Conservation (phyloP, 2,888 invertebrate species). For the Allolobophora icterica region DNA sequence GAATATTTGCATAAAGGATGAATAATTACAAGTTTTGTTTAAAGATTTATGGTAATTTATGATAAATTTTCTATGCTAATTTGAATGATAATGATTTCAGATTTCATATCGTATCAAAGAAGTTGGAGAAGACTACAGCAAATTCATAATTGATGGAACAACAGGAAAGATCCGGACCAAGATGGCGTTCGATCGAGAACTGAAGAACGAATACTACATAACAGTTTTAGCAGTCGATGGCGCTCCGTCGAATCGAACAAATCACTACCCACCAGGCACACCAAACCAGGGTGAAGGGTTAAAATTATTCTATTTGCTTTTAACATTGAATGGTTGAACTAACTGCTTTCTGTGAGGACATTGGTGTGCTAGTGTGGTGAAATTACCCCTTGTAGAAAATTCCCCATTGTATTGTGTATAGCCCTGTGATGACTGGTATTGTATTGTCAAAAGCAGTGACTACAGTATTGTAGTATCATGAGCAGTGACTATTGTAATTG, state of each 20-base stretch:
- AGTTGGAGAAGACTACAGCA: constrained; percentile 43
- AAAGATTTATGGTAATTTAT: not conserved
- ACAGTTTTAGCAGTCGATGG: constrained; percentile 96
- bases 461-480: too few relatives aligned
- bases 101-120: constrained; percentile 48
- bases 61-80: not conserved
- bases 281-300: constrained; percentile 83
- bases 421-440: too few relatives aligned
- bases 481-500: too few relatives aligned
- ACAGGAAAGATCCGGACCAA: constrained; percentile 95
- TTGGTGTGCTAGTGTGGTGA: too few relatives aligned
- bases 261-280: constrained; percentile 79
- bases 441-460: too few relatives aligned
- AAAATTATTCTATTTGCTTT: not conserved
- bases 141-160: constrained; percentile 91
- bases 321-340: not conserved
- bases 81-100: constrained; percentile 35
- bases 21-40: too few relatives aligned
- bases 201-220: constrained; percentile 93
- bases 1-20: not conserved
- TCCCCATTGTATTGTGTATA: too few relatives aligned
- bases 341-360: not conserved
- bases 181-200: constrained; percentile 92
- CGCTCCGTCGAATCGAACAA: constrained; percentile 87
- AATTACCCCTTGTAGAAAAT: too few relatives aligned